Evolutionary conservation across 2,797 vertebrate genomes (phyloP), one percentile per base, ranked within the genome.

Genomic region (Podarcis siculus): DNA sequence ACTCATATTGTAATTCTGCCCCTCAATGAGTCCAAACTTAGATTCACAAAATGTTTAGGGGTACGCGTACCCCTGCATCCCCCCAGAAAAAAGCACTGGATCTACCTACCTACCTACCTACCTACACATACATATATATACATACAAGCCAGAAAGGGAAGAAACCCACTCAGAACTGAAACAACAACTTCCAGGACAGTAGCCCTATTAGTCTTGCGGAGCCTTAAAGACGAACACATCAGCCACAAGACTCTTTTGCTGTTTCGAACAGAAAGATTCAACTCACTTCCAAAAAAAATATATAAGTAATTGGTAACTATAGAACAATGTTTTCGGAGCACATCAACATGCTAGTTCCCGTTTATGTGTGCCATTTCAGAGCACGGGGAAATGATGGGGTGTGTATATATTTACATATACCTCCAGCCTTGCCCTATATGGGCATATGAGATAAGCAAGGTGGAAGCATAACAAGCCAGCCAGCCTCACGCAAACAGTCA

Each of bases 361-460:
- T 49, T 83, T 71, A 8, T 45, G 69, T 27, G 79, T 61, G n/a
- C 79, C 21, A 8, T 55, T n/a, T 42, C 30, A 73, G 71, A 45
- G 32, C 79, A 79, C 13, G 79, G 10, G 64, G 35, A 42, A 61
- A 58, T 9, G 42, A 23, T 37, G 35, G 45, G 13, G 37, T 25
- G 66, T 17, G 37, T 17, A 32, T 39, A 37, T 66, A 78, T 75
- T 75, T 37, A 64, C 17, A 64, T 79, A n/a, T 27, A 45, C 66
- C 76, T 72, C 7, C 69, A 49, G 67, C 69, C 71, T 37, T 80
- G 67, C 83, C 83, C 83, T 85, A 85, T 69, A 82, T 76, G 83
- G 83, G 42, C 78, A 85, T 81, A 80, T 84, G 86, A 77, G 77
- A 8, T 79, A n/a, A 61, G 64, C 37, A 69, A 1, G 86, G 42